Conservation (phyloP, 2,113 vertebrate genomes). For the Zosterops pallidus region DNA sequence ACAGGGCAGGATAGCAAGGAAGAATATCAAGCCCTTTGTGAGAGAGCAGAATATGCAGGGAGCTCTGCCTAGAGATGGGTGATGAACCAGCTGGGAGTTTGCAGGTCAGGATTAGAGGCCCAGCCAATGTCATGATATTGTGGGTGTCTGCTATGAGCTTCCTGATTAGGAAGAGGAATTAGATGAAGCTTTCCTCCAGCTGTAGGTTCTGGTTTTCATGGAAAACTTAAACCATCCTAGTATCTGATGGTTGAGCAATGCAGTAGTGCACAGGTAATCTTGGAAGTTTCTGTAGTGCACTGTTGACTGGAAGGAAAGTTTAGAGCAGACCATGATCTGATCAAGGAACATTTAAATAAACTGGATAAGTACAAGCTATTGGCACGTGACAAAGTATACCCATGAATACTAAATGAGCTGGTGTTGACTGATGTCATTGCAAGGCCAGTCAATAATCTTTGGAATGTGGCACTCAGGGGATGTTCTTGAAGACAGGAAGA, state of each 20-base stretch:
- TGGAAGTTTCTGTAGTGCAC: not conserved
- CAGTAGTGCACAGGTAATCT: not conserved
- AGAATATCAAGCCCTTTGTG: not conserved
- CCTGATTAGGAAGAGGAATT: not conserved
- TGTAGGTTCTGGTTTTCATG: not conserved
- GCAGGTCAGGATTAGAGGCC: not conserved
- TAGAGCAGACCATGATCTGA: not conserved
- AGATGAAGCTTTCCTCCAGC: not conserved
- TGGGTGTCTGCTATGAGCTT: not conserved
- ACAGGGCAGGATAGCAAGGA: not conserved
- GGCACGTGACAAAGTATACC: not conserved
- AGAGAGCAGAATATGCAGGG: not conserved
- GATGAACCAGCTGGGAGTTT: not conserved
- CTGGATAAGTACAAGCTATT: not conserved
- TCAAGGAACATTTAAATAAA: not conserved
- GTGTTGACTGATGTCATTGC: not conserved
- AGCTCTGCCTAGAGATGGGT: not conserved
- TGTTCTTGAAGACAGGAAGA: not conserved
- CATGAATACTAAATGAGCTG: not conserved
- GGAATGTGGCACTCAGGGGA: rapidly evolving
- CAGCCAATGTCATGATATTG: not conserved
- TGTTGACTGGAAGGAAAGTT: not conserved
- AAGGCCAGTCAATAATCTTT: not conserved
- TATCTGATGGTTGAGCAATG: not conserved
- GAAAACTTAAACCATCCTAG: not conserved